These are phyloP conservation scores for Scortum barcoo DNA, from an alignment of 2,113 vertebrate species.

Conservation along the genomic window DNA sequence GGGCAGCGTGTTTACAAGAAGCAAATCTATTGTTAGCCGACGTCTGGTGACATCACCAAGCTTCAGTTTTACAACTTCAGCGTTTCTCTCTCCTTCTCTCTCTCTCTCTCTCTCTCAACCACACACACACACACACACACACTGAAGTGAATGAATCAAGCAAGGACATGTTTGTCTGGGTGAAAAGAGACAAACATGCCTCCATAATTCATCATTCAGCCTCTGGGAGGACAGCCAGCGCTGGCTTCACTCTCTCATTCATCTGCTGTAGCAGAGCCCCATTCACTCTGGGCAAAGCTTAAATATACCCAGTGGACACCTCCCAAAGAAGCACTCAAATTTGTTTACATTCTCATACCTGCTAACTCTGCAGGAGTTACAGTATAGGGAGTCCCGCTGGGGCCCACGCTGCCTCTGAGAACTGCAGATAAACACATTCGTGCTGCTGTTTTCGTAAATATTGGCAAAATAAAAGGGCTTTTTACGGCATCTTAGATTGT, in stretches of 20 bases:
- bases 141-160: conserved; percentile 37
- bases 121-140: conserved; percentile 27
- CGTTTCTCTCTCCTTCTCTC: conserved; percentile 6
- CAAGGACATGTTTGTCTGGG: conserved; percentile 52
- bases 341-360: conserved; percentile 38
- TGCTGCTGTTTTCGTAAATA: conserved; percentile 26
- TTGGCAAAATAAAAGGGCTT: conserved; percentile 13
- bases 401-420: not conserved
- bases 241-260: conserved; percentile 62
- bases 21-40: conserved; percentile 25
- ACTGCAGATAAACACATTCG: conserved; percentile 11
- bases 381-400: not conserved
- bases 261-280: conserved; percentile 44
- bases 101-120: no score
- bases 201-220: conserved; percentile 76
- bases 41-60: conserved; percentile 31
- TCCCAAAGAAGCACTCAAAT: conserved; percentile 21
- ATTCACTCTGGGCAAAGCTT: conserved; percentile 47
- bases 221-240: conserved; percentile 68
- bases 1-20: not conserved
- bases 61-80: conserved; percentile 25
- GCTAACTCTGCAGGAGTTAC: conserved; percentile 24
- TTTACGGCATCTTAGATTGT: conserved; percentile 14
- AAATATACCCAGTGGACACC: conserved; percentile 28
- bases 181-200: conserved; percentile 64